These are phyloP conservation scores for Labia minor DNA, from an alignment of 2,888 invertebrate genomes.

Conservation along the genomic window DNA sequence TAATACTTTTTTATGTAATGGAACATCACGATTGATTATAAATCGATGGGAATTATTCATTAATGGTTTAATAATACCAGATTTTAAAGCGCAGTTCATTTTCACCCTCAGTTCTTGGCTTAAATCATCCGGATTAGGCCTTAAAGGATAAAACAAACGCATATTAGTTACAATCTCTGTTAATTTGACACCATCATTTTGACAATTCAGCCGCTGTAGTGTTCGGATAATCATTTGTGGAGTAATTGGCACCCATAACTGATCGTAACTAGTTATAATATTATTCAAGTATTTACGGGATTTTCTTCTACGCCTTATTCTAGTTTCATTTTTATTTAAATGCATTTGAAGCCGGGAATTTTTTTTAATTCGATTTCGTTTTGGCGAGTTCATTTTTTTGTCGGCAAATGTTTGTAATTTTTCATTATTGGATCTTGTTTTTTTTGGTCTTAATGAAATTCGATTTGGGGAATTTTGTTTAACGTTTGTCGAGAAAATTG, in stretches of 20 bases:
- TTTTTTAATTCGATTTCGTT: not conserved
- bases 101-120: not conserved
- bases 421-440: not conserved
- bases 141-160: not conserved
- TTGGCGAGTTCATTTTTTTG: not conserved
- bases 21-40: not conserved
- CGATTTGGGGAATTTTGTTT: not conserved
- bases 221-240: not conserved
- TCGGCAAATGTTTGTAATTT: not conserved
- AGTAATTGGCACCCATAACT: not conserved
- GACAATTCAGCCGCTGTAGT: not conserved
- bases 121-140: not conserved
- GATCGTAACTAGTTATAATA: too few relatives aligned
- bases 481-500: not conserved
- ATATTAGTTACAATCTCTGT: not conserved
- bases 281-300: not conserved
- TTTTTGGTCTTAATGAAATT: not conserved
- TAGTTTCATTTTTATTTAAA: not conserved
- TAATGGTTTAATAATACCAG: not conserved
- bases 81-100: not conserved
- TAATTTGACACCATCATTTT: not conserved
- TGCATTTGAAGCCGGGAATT: not conserved
- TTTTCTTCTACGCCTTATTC: not conserved
- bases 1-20: not conserved
- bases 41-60: not conserved